Evolutionary conservation across 2,113 vertebrate species (phyloP).

Genomic region (Chloroceryle aenea): DNA sequence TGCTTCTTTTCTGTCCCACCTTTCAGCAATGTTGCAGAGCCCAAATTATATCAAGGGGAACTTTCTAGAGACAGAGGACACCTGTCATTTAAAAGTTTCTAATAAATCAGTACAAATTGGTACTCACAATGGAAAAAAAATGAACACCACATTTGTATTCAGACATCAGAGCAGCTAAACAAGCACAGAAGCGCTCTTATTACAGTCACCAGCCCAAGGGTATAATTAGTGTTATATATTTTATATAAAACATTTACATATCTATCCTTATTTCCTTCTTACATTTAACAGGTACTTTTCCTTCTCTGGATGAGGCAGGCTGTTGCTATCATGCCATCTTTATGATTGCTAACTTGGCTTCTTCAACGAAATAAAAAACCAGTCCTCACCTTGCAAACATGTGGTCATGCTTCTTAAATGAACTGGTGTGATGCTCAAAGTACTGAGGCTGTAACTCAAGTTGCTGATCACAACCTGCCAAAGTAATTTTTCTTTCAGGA

Average conservation of each 20-base stretch:
- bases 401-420: constrained; percentile 61
- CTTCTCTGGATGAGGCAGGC: not conserved
- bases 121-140: not conserved
- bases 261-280: not conserved
- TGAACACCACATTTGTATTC: not conserved
- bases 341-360: constrained; percentile 43
- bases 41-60: not conserved
- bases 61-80: not conserved
- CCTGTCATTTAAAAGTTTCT: not conserved
- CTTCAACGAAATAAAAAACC: constrained; percentile 60
- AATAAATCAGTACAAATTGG: not conserved
- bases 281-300: not conserved
- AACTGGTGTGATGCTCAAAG: not conserved
- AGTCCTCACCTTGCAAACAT: constrained; percentile 42
- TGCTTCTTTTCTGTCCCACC: not conserved
- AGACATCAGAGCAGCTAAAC: not conserved
- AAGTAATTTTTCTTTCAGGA: constrained; percentile 68
- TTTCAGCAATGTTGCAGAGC: not conserved
- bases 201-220: not conserved
- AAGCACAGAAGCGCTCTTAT: not conserved
- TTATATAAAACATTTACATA: not conserved
- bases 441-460: constrained; percentile 57
- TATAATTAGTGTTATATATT: not conserved
- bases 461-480: constrained; percentile 50
- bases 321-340: not conserved